Conservation (phyloP, 2,888 invertebrate genomes). For the Tryphoninae sp. region DNA sequence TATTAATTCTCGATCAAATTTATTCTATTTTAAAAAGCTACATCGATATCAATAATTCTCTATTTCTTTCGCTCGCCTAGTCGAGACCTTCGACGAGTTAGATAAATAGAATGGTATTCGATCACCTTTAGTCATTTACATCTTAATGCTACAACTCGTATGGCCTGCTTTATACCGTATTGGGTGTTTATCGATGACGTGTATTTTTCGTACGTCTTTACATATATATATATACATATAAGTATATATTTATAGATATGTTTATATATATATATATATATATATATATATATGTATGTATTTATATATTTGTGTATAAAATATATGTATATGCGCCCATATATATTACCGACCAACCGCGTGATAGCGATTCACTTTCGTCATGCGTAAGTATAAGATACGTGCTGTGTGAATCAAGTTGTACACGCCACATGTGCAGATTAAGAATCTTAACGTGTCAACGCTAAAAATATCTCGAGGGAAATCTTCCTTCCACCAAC, state of each 20-base stretch:
- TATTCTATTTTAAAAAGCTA: too few relatives aligned
- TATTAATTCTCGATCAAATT: too few relatives aligned
- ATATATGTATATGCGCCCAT: not conserved
- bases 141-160: too few relatives aligned
- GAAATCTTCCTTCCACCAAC: constrained; percentile 66
- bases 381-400: constrained; percentile 49
- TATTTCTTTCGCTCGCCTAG: too few relatives aligned
- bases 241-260: not conserved
- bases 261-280: not conserved
- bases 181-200: too few relatives aligned
- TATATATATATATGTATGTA: not conserved
- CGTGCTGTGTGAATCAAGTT: constrained; percentile 61
- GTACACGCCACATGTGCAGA: constrained; percentile 59
- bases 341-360: constrained; percentile 17
- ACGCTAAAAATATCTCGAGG: constrained; percentile 71
- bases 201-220: too few relatives aligned
- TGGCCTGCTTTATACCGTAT: too few relatives aligned
- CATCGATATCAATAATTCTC: too few relatives aligned
- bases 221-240: too few relatives aligned
- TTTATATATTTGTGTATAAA: not conserved
- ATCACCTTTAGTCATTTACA: too few relatives aligned
- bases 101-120: too few relatives aligned
- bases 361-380: constrained; percentile 48
- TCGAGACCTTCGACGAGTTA: too few relatives aligned
- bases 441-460: constrained; percentile 69